Conservation (phyloP, 2,797 vertebrate species). For the Fistularia tabacaria region DNA sequence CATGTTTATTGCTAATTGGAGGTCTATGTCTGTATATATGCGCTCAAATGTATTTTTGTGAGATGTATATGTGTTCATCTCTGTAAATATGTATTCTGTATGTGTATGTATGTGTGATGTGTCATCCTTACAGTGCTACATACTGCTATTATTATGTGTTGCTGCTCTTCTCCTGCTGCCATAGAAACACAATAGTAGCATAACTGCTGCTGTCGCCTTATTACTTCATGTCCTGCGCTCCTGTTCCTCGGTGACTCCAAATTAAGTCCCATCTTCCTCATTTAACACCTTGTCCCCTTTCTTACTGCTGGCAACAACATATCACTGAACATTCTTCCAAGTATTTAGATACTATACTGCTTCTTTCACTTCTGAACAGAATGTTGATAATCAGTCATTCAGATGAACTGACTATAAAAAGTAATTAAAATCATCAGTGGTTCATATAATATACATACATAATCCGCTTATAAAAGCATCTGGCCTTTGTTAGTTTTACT, state of each 20-base stretch:
- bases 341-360: slow-evolving; percentile 20
- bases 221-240: slow-evolving; percentile 73
- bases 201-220: slow-evolving; percentile 53
- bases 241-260: slow-evolving; percentile 61
- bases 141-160: slow-evolving; percentile 53
- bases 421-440: too few species aligned
- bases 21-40: slow-evolving; percentile 67
- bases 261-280: slow-evolving; percentile 39
- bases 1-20: slow-evolving; percentile 49
- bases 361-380: slow-evolving; percentile 14
- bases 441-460: background rate
- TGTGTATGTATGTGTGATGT: slow-evolving; percentile 44
- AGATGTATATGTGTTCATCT: slow-evolving; percentile 8
- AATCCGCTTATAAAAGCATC: slow-evolving; percentile 36
- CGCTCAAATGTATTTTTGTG: slow-evolving; percentile 54
- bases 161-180: slow-evolving; percentile 63
- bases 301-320: slow-evolving; percentile 42
- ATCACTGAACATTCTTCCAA: slow-evolving; percentile 4
- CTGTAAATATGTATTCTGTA: background rate
- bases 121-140: slow-evolving; percentile 37
- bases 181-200: slow-evolving; percentile 65
- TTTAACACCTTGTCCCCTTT: slow-evolving; percentile 46
- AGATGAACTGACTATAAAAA: too few species aligned
- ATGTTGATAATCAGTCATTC: too few species aligned
- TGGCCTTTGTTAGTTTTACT: background rate